Base-by-base conservation (phyloP, 2,888 invertebrate genomes). In the Acleris literana region DNA sequence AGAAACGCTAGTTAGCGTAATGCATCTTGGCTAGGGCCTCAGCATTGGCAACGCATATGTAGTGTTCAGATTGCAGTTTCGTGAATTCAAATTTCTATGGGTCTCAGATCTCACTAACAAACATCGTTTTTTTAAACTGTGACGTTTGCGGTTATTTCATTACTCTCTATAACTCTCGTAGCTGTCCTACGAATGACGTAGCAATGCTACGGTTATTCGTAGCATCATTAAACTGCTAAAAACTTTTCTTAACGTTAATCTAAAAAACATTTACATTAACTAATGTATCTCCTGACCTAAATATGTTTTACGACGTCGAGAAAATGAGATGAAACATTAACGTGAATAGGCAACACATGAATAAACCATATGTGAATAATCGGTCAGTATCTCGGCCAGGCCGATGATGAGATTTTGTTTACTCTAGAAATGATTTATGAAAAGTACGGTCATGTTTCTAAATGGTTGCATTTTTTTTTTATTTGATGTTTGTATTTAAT, bases 301-400 rank as follows among this genome's bases (percentile, higher is more conserved):
- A 68, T 64, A 65, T 59, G 20, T 58, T 44, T 44, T 57, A 77
- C 75, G 74, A 78, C 78, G 76, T 74, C 71, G 72, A 78, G 81
- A 81, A 76, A 78, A 82, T 81, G 76, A 71, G 80, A 79, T 80
- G 79, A 78, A 79, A 66, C 76, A 77, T 80, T 87, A 85, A 87
- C 85, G 78, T 74, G 80, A 74, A 77, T 76, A 79, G 85, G 86
- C 83, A 20, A 29, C 80, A 78, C 80, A 91, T 91, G 90, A 92
- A 92, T 92, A 90, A 91, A 84, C 85, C 89, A 90, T 87, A 55
- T 73, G 74, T 74, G 78, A 80, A 88, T 90, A 88, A 90, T 88
- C 83, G 78, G 80, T 75, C 75, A 80, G 81, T 80, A 78, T 81
- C 76, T 9, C 78, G 44, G 5, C n/a, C 29, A 49, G 76, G 72